These are phyloP conservation scores for Pyrgilauda ruficollis DNA, from an alignment of 2,113 vertebrate species.

Conservation along the genomic window DNA sequence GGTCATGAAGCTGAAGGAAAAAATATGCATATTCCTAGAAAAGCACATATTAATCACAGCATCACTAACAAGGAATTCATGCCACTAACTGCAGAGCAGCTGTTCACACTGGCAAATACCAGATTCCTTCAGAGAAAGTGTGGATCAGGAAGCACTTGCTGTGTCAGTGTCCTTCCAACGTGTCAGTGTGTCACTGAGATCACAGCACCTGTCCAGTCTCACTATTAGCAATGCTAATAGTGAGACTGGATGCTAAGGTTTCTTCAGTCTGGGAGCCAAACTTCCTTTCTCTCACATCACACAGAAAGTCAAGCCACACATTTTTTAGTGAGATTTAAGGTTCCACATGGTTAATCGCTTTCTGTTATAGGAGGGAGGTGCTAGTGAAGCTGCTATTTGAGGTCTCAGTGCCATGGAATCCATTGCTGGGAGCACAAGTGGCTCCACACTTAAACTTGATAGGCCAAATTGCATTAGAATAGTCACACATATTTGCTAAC, in stretches of 20 bases:
- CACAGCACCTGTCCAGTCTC: not conserved
- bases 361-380: not conserved
- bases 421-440: not conserved
- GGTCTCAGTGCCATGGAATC: not conserved
- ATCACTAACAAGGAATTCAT: not conserved
- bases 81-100: not conserved
- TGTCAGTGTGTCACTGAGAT: not conserved
- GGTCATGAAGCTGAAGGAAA: not conserved
- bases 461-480: not conserved
- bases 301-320: not conserved
- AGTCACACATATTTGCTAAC: not conserved
- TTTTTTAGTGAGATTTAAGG: not conserved
- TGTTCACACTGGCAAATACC: not conserved
- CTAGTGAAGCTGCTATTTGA: not conserved
- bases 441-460: not conserved
- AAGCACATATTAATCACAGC: not conserved
- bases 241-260: too few species aligned
- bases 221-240: not conserved
- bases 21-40: not conserved
- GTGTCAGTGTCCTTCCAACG: not conserved
- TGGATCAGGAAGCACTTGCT: not conserved
- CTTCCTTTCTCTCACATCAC: fast-evolving
- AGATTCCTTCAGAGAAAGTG: not conserved
- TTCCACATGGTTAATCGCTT: not conserved
- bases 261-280: not conserved